Conservation (phyloP, 1,140 invertebrate genomes). For the Batillaria attramentaria region DNA sequence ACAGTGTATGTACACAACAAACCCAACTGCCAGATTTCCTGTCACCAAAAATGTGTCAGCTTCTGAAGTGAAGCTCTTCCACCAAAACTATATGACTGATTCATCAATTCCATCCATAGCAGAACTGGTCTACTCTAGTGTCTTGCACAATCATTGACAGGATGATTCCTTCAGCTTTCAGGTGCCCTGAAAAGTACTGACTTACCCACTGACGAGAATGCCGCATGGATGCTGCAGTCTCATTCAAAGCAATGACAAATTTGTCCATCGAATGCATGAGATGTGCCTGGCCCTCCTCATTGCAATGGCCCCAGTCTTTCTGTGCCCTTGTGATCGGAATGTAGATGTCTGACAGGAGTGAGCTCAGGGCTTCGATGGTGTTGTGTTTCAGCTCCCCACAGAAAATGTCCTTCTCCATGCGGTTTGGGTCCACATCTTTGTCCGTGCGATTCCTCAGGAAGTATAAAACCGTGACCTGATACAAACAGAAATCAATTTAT, state of each 20-base stretch:
- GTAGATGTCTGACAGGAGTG: conserved; percentile 68
- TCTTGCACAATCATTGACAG: background rate
- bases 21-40: background rate
- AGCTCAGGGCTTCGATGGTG: conserved; percentile 65
- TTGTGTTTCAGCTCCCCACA: conserved; percentile 70
- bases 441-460: conserved; percentile 66
- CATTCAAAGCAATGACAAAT: conserved; percentile 63
- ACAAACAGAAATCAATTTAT: conserved; percentile 64
- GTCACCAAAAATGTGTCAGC: background rate
- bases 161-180: background rate
- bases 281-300: conserved; percentile 60
- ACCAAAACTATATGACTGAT: too few species aligned
- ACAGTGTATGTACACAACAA: too few species aligned
- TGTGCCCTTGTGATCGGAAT: conserved; percentile 66
- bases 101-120: too few species aligned
- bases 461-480: conserved; percentile 64
- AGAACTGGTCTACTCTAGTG: too few species aligned
- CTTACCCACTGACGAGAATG: conserved; percentile 66
- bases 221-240: conserved; percentile 63
- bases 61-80: too few species aligned
- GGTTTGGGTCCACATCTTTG: conserved; percentile 65
- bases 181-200: background rate
- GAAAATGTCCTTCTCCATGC: conserved; percentile 69
- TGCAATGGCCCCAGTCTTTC: conserved; percentile 70
- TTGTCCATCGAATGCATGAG: conserved; percentile 68